A percentile compares a stretch with the other conserved stretches of the same genome.
These are phyloP conservation scores for Pseudochirops cupreus DNA, from an alignment of 2,797 vertebrate genomes.

Conservation along the genomic window DNA sequence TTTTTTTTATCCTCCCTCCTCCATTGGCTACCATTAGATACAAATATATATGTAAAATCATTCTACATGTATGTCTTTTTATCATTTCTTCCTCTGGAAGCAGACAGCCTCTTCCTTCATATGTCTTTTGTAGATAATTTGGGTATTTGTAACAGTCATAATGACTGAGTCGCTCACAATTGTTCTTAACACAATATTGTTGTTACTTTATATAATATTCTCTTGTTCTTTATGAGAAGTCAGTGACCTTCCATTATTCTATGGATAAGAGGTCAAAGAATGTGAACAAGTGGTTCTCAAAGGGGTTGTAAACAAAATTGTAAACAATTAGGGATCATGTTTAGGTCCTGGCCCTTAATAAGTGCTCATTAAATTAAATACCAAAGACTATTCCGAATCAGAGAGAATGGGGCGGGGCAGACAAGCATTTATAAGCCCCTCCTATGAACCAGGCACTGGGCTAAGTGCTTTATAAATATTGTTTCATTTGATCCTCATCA, in stretches of 20 bases:
- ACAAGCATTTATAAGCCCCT: neutral
- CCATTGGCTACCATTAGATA: neutral
- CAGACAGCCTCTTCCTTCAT: neutral
- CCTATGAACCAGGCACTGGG: neutral
- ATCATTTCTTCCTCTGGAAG: neutral
- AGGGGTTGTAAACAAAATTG: neutral
- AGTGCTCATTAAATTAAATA: neutral
- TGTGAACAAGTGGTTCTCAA: neutral
- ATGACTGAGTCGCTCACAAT: neutral
- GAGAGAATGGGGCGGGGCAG: neutral
- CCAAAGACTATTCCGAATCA: neutral
- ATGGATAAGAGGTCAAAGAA: neutral
- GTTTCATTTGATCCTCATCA: too few relatives aligned
- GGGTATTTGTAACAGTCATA: neutral
- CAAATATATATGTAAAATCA: neutral
- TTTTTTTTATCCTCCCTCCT: neutral
- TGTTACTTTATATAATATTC: neutral
- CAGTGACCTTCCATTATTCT: neutral
- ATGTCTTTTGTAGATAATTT: neutral
- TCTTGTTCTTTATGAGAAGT: neutral
- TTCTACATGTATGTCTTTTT: neutral
- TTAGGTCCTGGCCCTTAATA: neutral
- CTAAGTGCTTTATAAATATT: neutral
- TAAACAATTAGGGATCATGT: neutral
- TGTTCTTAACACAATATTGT: neutral